phyloP scores from a whole-genome alignment of 2,888 invertebrate genomes.

The Amphiduros pacificus region DNA sequence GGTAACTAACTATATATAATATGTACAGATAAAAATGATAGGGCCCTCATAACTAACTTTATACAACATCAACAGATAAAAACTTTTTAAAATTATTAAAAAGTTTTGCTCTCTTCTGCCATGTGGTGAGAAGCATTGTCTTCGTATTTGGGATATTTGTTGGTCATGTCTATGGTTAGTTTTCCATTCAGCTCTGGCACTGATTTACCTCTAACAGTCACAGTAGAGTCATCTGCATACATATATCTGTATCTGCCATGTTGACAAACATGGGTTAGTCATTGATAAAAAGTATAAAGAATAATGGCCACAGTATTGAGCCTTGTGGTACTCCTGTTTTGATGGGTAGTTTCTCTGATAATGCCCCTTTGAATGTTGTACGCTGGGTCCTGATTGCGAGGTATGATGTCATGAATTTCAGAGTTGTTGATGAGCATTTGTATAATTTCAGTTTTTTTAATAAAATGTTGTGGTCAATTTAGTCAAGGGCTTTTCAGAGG shows the following conservation, averaged over 20 bases:
- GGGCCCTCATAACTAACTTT: no score
- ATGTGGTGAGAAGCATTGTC: neutral
- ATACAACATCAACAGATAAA: no score
- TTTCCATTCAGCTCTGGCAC: neutral
- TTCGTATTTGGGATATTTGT: neutral
- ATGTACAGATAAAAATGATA: no score
- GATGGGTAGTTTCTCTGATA: neutral
- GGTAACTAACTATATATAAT: no score
- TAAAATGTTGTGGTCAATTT: no score
- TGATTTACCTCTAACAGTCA: neutral
- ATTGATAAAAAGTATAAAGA: slow-evolving; percentile 1
- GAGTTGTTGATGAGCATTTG: neutral
- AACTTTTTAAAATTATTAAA: no score
- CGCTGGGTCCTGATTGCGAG: neutral
- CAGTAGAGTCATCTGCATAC: neutral
- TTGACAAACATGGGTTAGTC: neutral
- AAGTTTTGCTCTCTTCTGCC: no score
- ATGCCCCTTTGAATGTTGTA: neutral
- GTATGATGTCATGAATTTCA: neutral
- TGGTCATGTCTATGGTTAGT: neutral
- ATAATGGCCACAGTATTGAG: neutral
- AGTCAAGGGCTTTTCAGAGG: neutral
- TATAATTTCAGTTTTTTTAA: neutral
- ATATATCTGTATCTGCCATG: neutral
- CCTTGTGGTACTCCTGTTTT: neutral